These are phyloP conservation scores for Meloidogyne hapla DNA, from an alignment of 1,140 invertebrate genomes.

Conservation along the genomic window DNA sequence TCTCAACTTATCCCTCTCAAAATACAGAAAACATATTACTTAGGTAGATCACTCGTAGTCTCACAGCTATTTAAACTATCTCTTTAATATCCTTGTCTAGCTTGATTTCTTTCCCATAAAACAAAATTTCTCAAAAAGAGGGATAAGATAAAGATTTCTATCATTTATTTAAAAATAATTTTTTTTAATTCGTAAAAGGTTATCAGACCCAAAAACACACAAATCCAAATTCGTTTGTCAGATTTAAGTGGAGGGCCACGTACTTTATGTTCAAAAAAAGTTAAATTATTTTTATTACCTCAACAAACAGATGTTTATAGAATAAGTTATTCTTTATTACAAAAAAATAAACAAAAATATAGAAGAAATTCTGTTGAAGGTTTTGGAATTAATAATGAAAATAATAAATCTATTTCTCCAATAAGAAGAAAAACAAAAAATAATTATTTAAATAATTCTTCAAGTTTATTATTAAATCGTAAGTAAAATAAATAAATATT, in stretches of 20 bases:
- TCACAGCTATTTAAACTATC: no score
- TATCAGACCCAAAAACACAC: slow-evolving; percentile 45
- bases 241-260: slow-evolving; percentile 30
- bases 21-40: neutral
- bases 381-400: neutral
- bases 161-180: neutral
- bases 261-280: slow-evolving; percentile 42
- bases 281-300: slow-evolving; percentile 25
- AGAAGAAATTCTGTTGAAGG: neutral
- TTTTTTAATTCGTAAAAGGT: slow-evolving; percentile 14
- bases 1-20: neutral
- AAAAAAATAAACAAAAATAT: slow-evolving; percentile 23
- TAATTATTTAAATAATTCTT: neutral
- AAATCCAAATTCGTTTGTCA: slow-evolving; percentile 40
- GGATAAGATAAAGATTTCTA: neutral
- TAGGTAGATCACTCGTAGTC: neutral
- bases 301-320: slow-evolving; percentile 23
- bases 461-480: slow-evolving; percentile 22
- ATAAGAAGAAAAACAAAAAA: neutral
- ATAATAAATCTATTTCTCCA: slow-evolving; percentile 15
- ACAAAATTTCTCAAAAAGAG: neutral
- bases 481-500: neutral
- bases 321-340: slow-evolving; percentile 41
- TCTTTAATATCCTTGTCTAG: no score
- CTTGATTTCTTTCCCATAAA: no score